These are phyloP conservation scores for Bicyclus anynana DNA, from an alignment of 1,140 invertebrate species.

Conservation along the genomic window DNA sequence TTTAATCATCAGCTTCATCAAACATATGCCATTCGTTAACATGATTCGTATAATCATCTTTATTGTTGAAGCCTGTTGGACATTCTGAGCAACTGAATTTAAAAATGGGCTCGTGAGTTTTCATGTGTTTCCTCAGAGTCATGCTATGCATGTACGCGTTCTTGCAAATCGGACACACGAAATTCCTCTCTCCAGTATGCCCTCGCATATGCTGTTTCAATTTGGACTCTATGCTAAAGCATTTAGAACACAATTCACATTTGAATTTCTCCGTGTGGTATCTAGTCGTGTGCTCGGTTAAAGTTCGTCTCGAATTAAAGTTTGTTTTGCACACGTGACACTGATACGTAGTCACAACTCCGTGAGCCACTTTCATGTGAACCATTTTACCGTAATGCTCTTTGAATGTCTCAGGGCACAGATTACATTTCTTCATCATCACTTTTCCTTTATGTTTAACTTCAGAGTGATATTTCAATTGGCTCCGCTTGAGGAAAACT, in stretches of 20 bases:
- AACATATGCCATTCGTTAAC: slow-evolving; percentile 16
- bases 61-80: slow-evolving; percentile 53
- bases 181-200: slow-evolving; percentile 80
- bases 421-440: slow-evolving; percentile 36
- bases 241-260: slow-evolving; percentile 72
- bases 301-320: slow-evolving; percentile 32
- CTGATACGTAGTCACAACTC: slow-evolving; percentile 34
- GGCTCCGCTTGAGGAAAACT: slow-evolving; percentile 38
- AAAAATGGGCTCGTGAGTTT: slow-evolving; percentile 70
- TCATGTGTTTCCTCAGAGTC: slow-evolving; percentile 82
- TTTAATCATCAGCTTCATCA: not conserved
- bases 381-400: slow-evolving; percentile 48
- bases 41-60: slow-evolving; percentile 31
- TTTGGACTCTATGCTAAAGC: slow-evolving; percentile 76
- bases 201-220: slow-evolving; percentile 83
- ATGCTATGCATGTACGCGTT: slow-evolving; percentile 80
- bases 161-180: slow-evolving; percentile 76
- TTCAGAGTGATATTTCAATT: slow-evolving; percentile 43
- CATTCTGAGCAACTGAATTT: slow-evolving; percentile 67
- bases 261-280: slow-evolving; percentile 73
- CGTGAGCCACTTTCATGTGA: slow-evolving; percentile 44
- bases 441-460: slow-evolving; percentile 38
- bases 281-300: slow-evolving; percentile 58
- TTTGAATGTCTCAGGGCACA: slow-evolving; percentile 39
- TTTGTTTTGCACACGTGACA: slow-evolving; percentile 40